Percentiles rank a stretch among this genome's conserved stretches.
Conservation (phyloP, 2,113 vertebrate species). For the Poeciliopsis prolifica region DNA sequence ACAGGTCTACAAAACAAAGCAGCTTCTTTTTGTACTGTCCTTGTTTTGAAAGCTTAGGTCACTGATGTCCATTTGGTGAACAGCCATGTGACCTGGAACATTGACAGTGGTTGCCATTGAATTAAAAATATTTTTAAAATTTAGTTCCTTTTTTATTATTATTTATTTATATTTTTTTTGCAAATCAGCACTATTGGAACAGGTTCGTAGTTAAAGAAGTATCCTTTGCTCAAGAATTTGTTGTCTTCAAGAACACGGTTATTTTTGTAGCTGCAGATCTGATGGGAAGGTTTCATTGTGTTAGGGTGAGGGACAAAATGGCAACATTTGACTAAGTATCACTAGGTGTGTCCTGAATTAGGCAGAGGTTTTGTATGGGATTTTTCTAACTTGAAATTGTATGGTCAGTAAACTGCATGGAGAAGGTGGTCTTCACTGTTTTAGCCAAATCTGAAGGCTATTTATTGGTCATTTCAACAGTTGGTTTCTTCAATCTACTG, state of each 20-base stretch:
- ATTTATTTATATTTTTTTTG: slow-evolving; percentile 7
- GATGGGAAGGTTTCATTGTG: slow-evolving; percentile 53
- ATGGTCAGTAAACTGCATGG: slow-evolving; percentile 41
- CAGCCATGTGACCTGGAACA: slow-evolving; percentile 61
- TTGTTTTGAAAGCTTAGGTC: slow-evolving; percentile 73
- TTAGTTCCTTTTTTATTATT: background rate
- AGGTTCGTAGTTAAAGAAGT: slow-evolving; percentile 37
- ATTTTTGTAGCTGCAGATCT: slow-evolving; percentile 33
- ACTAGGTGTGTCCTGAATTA: slow-evolving; percentile 54
- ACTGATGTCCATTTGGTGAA: slow-evolving; percentile 63
- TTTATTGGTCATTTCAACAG: slow-evolving; percentile 54
- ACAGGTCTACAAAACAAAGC: slow-evolving; percentile 87
- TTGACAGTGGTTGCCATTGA: slow-evolving; percentile 48
- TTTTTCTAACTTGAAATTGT: slow-evolving; percentile 52
- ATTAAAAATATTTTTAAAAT: slow-evolving; percentile 49
- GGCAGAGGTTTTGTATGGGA: slow-evolving; percentile 37
- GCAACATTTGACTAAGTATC: slow-evolving; percentile 42
- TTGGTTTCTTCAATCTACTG: slow-evolving; percentile 70
- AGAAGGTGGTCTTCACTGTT: slow-evolving; percentile 52
- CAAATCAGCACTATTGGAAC: slow-evolving; percentile 24
- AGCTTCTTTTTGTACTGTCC: slow-evolving; percentile 81
- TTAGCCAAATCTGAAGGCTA: slow-evolving; percentile 48
- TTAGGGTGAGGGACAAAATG: slow-evolving; percentile 49
- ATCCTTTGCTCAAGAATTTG: slow-evolving; percentile 33
- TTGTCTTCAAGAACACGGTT: slow-evolving; percentile 21